Evolutionary conservation across 2,888 invertebrate genomes (phyloP).

Genomic region (Torymus tubicola): DNA sequence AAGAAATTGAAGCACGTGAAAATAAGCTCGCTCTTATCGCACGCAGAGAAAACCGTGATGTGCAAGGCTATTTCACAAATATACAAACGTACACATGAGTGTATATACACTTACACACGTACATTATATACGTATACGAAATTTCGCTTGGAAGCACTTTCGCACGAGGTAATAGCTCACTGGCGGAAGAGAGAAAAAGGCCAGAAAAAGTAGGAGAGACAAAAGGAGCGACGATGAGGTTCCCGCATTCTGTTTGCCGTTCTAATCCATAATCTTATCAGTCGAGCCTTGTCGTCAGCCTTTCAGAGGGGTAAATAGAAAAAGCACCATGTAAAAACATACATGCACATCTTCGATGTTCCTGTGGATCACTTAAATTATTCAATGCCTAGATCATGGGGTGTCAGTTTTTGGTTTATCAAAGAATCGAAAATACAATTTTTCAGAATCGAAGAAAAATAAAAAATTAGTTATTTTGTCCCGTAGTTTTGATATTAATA

Average conservation of each 20-base stretch:
- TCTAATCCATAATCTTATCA: not conserved
- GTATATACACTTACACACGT: not conserved
- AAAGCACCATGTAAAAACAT: not conserved
- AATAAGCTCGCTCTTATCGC: conserved; percentile 47
- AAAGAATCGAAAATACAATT: too few relatives aligned
- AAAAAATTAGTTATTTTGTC: too few relatives aligned
- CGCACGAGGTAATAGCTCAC: not conserved
- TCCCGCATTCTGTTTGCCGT: not conserved
- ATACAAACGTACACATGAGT: not conserved
- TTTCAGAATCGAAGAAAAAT: too few relatives aligned
- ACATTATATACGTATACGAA: not conserved
- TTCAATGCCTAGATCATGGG: too few relatives aligned
- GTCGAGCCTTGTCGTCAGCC: not conserved
- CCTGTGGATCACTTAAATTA: too few relatives aligned
- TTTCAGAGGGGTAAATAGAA: not conserved
- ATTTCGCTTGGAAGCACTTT: not conserved
- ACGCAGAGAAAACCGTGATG: conserved; percentile 28
- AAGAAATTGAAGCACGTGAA: conserved; percentile 40
- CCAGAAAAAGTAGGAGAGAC: not conserved
- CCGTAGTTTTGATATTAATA: too few relatives aligned
- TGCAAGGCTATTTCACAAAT: conserved; percentile 6
- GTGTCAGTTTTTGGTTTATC: too few relatives aligned
- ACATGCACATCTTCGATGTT: too few relatives aligned
- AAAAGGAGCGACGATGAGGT: not conserved
- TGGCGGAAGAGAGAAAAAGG: not conserved